Conservation (phyloP, 2,888 invertebrate species). For the Tipula confusa region DNA sequence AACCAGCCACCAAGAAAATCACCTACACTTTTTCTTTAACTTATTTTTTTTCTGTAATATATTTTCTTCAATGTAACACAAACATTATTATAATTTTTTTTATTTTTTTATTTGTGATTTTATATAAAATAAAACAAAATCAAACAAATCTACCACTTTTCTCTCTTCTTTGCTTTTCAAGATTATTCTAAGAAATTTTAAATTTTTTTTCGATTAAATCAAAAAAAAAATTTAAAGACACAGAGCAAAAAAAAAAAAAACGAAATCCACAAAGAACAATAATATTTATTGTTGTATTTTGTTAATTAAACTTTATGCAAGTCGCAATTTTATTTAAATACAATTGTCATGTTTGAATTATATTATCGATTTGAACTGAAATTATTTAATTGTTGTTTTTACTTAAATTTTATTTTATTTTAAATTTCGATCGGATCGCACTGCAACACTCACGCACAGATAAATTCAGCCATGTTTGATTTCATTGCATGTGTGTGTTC, state of each 20-base stretch:
- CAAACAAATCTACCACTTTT: not conserved
- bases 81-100: not conserved
- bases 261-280: not conserved
- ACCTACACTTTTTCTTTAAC: not conserved
- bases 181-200: not conserved
- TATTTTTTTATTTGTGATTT: not conserved
- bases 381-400: constrained; percentile 1
- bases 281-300: not conserved
- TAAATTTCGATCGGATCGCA: not conserved
- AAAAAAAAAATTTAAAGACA: not conserved
- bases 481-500: not conserved
- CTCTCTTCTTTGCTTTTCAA: not conserved
- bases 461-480: not conserved
- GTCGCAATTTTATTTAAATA: not conserved
- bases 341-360: not conserved
- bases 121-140: not conserved
- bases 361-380: not conserved
- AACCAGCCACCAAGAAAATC: not conserved
- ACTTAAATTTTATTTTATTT: constrained; percentile 13
- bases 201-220: not conserved
- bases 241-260: not conserved
- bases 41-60: not conserved
- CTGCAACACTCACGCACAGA: not conserved
- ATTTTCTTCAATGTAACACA: not conserved
- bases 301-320: not conserved